Conservation (phyloP, 2,888 invertebrate species). For the Hirudinaria manillensis region DNA sequence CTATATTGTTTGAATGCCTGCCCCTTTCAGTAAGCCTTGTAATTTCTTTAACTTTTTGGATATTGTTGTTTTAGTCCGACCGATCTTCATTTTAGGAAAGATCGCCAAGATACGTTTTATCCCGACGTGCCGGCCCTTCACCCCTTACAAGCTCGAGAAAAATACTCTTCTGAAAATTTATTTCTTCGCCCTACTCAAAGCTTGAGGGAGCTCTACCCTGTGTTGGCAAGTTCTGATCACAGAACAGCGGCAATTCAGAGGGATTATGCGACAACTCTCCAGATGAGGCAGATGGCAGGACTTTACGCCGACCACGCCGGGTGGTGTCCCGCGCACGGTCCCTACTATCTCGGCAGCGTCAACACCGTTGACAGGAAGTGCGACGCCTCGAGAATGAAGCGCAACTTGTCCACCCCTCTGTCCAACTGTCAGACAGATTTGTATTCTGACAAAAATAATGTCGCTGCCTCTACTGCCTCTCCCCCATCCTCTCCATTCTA, state of each 20-base stretch:
- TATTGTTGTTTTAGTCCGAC: background rate
- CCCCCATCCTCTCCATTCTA: constrained; percentile 22
- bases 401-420: background rate
- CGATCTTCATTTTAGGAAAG: background rate
- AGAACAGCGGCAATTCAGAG: constrained; percentile 19
- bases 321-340: constrained; percentile 30
- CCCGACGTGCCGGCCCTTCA: background rate
- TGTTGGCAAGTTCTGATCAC: constrained; percentile 5
- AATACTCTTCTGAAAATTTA: constrained; percentile 16
- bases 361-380: constrained; percentile 19
- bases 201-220: background rate
- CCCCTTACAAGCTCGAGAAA: background rate
- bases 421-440: background rate
- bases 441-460: constrained; percentile 17
- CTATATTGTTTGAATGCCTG: constrained; percentile 9
- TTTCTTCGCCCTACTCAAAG: background rate
- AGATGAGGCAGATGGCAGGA: constrained; percentile 33
- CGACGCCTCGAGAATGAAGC: constrained; percentile 5
- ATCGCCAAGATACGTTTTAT: background rate
- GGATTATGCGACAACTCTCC: constrained; percentile 33
- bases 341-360: background rate
- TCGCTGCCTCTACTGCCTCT: background rate
- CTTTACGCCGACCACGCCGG: constrained; percentile 15
- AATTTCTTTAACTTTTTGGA: background rate
- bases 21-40: constrained; percentile 6